A percentile compares a stretch with the other conserved stretches of the same genome.
Conservation (phyloP, 2,113 vertebrate genomes). For the Poeciliopsis occidentalis region DNA sequence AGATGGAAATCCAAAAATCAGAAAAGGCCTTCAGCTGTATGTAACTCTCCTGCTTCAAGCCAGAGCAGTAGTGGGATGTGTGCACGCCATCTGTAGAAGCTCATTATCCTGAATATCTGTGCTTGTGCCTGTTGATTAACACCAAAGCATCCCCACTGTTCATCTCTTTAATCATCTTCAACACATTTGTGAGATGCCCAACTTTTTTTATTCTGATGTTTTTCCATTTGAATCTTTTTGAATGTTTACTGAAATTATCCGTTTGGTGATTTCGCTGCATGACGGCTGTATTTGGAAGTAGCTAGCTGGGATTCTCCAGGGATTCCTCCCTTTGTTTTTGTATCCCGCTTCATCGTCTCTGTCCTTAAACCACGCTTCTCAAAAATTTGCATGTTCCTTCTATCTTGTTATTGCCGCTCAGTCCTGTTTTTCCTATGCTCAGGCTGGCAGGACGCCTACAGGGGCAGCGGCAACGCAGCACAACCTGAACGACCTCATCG, state of each 20-base stretch:
- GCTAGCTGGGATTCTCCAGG: constrained; percentile 7
- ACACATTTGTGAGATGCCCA: constrained; percentile 9
- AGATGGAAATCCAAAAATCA: constrained; percentile 88
- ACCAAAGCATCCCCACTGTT: not conserved
- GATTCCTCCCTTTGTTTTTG: not conserved
- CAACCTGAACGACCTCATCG: constrained; percentile 89
- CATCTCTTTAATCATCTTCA: constrained; percentile 31
- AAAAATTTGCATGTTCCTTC: not conserved
- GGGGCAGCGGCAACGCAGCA: constrained; percentile 78
- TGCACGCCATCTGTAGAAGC: constrained; percentile 33
- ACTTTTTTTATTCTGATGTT: constrained; percentile 16
- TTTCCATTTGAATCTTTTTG: not conserved
- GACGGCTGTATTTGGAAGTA: constrained; percentile 17
- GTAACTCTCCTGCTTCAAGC: constrained; percentile 73
- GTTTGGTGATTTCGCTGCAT: constrained; percentile 41
- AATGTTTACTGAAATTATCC: not conserved
- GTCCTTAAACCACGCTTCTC: not conserved
- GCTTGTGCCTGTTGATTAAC: constrained; percentile 69
- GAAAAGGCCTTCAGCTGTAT: constrained; percentile 85
- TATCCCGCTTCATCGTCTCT: constrained; percentile 2
- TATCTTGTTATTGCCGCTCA: not conserved
- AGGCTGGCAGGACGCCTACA: constrained; percentile 83
- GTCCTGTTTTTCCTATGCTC: constrained; percentile 27
- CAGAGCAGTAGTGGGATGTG: constrained; percentile 38
- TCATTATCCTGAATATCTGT: constrained; percentile 45